A percentile compares a stretch with the other conserved stretches of the same genome.
phyloP scores from a whole-genome alignment of 2,888 invertebrate genomes.

The Parthenolecanium corni region DNA sequence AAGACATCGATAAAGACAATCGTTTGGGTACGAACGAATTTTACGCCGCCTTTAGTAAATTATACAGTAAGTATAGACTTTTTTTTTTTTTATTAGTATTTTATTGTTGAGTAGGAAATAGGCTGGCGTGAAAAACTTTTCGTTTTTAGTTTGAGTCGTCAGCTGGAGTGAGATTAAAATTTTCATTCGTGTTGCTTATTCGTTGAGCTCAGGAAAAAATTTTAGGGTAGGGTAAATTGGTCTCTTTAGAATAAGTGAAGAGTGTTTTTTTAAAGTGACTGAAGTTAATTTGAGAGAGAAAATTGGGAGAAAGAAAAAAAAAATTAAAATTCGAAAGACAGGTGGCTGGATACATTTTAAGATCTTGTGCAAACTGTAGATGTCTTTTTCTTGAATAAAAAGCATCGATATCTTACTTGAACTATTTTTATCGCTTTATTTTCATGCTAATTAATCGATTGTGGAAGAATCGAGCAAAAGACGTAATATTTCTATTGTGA shows the following conservation, averaged over 20 bases:
- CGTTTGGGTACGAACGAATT: constrained; percentile 59
- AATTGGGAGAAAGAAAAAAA: no score
- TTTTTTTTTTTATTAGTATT: neutral
- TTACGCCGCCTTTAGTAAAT: constrained; percentile 62
- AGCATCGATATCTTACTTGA: no score
- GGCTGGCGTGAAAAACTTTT: neutral
- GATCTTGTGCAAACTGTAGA: no score
- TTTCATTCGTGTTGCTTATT: neutral
- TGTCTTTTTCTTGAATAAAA: no score
- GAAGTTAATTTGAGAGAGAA: no score
- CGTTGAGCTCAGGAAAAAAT: neutral
- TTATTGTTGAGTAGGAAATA: no score
- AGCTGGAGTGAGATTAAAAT: neutral
- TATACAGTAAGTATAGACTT: constrained; percentile 50
- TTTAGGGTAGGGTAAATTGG: neutral
- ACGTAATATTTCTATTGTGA: no score
- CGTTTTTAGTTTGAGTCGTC: neutral
- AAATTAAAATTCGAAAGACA: no score
- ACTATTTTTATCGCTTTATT: no score
- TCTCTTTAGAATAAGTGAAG: neutral
- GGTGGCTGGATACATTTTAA: no score
- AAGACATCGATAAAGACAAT: constrained; percentile 54
- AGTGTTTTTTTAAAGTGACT: neutral
- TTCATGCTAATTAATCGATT: no score
- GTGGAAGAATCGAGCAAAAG: no score